Base-by-base conservation (phyloP, 35 echinoderm and acorn worm species). In the Patiria miniata region DNA sequence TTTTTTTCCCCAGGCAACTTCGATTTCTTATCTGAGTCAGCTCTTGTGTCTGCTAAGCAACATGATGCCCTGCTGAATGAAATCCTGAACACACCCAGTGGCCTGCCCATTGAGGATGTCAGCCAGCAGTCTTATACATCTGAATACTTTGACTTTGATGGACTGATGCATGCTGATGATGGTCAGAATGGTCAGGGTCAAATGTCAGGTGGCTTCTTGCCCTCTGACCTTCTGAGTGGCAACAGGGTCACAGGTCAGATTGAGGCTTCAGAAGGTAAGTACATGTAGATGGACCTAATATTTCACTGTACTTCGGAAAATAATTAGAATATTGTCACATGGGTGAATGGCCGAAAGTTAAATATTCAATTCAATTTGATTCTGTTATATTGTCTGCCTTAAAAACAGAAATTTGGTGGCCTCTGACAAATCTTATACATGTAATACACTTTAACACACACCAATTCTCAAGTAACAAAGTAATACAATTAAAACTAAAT, bases 51-150 rank as follows among this genome's bases (percentile, higher is more conserved):
- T 29, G 78, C 87, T 17, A 83, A 94, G 37, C 58, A 84, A n/a
- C 90, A 83, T 51, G 93, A 91, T 78, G 92, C 81, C 56, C 68
- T 98, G 14, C 86, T 98, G 28, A 92, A 98, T 77, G 96, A 94
- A 77, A 98, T 98, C 60, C 44, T 98, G 2, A 98, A 98, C 78
- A 92, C 93, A 19, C 96, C 96, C 12, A 91, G 92, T 10, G 85
- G 81, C 2, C 50, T 94, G 2, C 89, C 96, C 2, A 65, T 78
- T 0, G 93, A 94, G 8, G 78, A 90, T 9, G 51, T 55, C 61
- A 8, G 36, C 37, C 36, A 16, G 69, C 15, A 21, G 19, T 14
- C 51, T 17, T 84, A 84, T 30, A 57, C 32, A 30, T 84, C 82
- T 9, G 38, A 40, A 37, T 82, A 84, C 18, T 82, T 82, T 77